Base-by-base conservation (phyloP, 2,888 invertebrate species). In the Sialis fuliginosa region DNA sequence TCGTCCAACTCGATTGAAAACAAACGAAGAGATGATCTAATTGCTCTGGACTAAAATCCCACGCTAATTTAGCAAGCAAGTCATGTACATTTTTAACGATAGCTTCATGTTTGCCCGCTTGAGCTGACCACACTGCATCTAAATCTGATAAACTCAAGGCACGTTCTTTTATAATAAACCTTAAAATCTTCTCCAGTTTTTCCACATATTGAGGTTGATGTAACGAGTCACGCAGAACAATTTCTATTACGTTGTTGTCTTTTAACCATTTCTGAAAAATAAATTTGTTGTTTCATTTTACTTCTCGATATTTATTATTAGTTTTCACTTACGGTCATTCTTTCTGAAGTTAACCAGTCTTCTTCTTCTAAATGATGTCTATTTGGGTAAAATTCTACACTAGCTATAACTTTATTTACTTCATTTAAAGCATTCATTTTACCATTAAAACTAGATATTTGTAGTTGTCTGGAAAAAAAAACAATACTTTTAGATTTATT, bases 361-460 rank as follows among this genome's bases (percentile, higher is more conserved):
- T 92, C 86, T 51, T 79, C 79, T 55, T 86, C 85, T 41, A 79
- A 72, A 49, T 76, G 74, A 59, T 78, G 79, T 46, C 79, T 69
- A 63, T 79, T 89, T 6, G 89, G 84, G 66, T 89, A 91, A 63
- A 89, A 91, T 48, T 86, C 81, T 49, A 93, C 90, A 57, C 86
- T 84, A 49, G 87, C 84, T 53, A 91, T 86, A 44, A 96, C 87
- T 72, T 96, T 95, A 68, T 96, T 96, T 49, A 97, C 91, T 74
- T 97, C 96, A 65, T 96, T 95, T 52, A 97, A 70, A 22, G 96
- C 96, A 60, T 95, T 95, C 96, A 97, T 97, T 74, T 96, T 96
- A 35, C 96, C 95, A 69, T 95, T 96, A 63, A 96, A 97, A 46
- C 95, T 95, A 30, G 95, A 93, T 64, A 95, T 92, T 74, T 93